Evolutionary conservation across 2,797 vertebrate genomes (phyloP).

Genomic region (Leuciscus waleckii): DNA sequence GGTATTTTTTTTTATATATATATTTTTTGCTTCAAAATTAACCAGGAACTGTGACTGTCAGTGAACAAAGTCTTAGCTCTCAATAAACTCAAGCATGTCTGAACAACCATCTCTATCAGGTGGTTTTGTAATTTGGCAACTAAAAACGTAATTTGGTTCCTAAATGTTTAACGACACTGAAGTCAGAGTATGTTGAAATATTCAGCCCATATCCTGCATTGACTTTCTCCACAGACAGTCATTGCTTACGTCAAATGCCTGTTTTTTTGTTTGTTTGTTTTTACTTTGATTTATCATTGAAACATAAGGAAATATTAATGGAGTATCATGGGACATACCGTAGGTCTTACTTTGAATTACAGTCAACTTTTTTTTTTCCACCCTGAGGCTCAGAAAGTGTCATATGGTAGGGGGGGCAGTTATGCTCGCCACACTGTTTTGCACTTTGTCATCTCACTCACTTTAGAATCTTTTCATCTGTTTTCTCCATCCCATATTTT

Average conservation of each 20-base stretch:
- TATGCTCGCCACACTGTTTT: neutral
- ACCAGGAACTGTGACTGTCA: neutral
- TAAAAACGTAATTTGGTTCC: neutral
- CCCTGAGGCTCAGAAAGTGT: neutral
- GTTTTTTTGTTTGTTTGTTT: neutral
- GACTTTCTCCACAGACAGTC: neutral
- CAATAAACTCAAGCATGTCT: neutral
- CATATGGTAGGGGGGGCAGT: neutral
- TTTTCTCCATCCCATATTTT: slow-evolving; percentile 14
- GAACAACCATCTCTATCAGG: neutral
- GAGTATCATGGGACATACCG: neutral
- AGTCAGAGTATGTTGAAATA: neutral
- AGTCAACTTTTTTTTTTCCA: neutral
- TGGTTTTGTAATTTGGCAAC: neutral
- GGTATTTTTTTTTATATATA: neutral
- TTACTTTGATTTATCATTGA: slow-evolving; percentile 16
- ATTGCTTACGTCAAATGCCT: neutral
- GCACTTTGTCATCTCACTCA: slow-evolving; percentile 22
- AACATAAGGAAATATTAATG: slow-evolving; percentile 11
- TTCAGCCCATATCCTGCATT: neutral
- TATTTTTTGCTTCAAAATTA: neutral
- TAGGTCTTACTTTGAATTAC: neutral
- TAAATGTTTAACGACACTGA: neutral
- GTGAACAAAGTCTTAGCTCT: neutral
- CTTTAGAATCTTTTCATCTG: slow-evolving; percentile 27